Percentiles rank a stretch among this genome's conserved stretches.
Conservation (phyloP, 2,113 vertebrate species). For the Danio rerio region DNA sequence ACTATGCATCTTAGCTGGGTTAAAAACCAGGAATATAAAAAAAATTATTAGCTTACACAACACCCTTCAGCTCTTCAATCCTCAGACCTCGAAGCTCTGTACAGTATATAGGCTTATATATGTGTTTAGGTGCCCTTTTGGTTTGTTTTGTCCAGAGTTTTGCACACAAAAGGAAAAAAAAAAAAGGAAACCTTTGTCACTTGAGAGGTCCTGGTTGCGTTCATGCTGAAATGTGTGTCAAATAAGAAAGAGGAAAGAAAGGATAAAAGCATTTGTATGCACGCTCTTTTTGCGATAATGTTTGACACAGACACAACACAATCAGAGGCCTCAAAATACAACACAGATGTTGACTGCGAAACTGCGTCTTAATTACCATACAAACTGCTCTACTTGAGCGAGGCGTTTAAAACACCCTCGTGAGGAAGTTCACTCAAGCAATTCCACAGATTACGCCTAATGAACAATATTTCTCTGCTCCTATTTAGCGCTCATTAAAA, state of each 20-base stretch:
- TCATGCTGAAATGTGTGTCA: slow-evolving; percentile 38
- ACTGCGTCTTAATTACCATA: slow-evolving; percentile 98
- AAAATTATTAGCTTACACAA: too few species aligned
- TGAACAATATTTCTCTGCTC: slow-evolving; percentile 89
- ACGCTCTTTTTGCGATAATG: slow-evolving; percentile 62
- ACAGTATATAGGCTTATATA: too few species aligned
- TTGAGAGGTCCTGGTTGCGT: slow-evolving; percentile 47
- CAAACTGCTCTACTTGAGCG: slow-evolving; percentile 97
- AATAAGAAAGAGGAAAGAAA: slow-evolving; percentile 45
- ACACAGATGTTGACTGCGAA: slow-evolving; percentile 98
- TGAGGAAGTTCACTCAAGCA: slow-evolving; percentile 91
- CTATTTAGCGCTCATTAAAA: slow-evolving; percentile 91
- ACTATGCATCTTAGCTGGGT: too few species aligned
- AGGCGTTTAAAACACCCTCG: slow-evolving; percentile 91
- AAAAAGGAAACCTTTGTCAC: slow-evolving; percentile 55
- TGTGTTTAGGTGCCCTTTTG: too few species aligned
- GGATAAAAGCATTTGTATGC: not conserved
- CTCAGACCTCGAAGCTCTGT: too few species aligned
- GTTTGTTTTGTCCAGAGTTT: too few species aligned
- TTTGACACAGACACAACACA: slow-evolving; percentile 67
- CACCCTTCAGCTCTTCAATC: too few species aligned
- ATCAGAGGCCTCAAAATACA: slow-evolving; percentile 76
- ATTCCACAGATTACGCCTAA: slow-evolving; percentile 89
- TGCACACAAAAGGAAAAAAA: slow-evolving; percentile 64
- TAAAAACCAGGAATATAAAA: too few species aligned